These are phyloP conservation scores for Acipenser ruthenus DNA, from an alignment of 2,797 vertebrate species.

Conservation along the genomic window DNA sequence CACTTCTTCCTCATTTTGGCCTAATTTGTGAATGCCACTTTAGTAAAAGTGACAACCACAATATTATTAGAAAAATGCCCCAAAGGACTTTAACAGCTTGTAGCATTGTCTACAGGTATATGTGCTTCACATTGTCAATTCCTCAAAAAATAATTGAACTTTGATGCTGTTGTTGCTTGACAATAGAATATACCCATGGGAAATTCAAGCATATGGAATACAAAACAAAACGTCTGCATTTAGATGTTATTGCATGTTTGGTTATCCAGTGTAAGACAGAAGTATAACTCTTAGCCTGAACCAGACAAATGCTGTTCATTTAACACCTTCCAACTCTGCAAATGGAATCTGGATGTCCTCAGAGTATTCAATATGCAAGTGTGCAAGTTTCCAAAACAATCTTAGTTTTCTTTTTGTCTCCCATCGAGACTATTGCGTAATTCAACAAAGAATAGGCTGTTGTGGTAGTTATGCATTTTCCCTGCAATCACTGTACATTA, in stretches of 20 bases:
- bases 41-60: slow-evolving; percentile 41
- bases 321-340: slow-evolving; percentile 10
- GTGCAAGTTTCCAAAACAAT: slow-evolving; percentile 5
- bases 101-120: slow-evolving; percentile 26
- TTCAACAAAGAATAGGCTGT: slow-evolving; percentile 18
- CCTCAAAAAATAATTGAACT: slow-evolving; percentile 37
- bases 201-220: slow-evolving; percentile 30
- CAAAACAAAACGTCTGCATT: background rate
- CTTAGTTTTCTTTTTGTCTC: background rate
- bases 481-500: too few species aligned
- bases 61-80: slow-evolving; percentile 20
- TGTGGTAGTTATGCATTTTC: slow-evolving; percentile 9
- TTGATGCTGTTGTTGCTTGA: slow-evolving; percentile 30
- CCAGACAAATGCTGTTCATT: slow-evolving; percentile 17
- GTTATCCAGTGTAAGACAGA: background rate
- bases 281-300: background rate
- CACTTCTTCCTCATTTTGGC: slow-evolving; percentile 52
- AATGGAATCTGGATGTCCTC: background rate
- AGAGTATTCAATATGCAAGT: background rate
- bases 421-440: slow-evolving; percentile 10
- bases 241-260: slow-evolving; percentile 15
- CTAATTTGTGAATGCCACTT: slow-evolving; percentile 65
- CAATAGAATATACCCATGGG: slow-evolving; percentile 22
- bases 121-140: slow-evolving; percentile 25
- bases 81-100: slow-evolving; percentile 20